Evolutionary conservation across 2,797 vertebrate genomes (phyloP), one percentile per base, ranked within the genome.

Genomic region (Lepilemur ruficaudatus): DNA sequence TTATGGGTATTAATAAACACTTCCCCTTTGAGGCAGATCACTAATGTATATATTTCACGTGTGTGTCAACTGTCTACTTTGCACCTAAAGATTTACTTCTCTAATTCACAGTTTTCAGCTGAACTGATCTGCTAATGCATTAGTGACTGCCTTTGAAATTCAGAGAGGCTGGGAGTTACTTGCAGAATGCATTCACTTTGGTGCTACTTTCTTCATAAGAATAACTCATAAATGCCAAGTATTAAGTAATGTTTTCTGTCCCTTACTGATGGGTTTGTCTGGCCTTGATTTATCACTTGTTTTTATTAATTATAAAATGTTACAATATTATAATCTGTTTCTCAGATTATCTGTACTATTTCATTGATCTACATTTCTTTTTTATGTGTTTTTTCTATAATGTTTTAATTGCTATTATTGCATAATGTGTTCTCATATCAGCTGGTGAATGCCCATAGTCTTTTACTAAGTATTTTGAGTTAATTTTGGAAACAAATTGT

Each of bases 401-500:
- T 82, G 30, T 90, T 89, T 87, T 84, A 48, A 20, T 89, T 94
- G 41, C 35, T 92, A 5, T 59, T 93, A 69, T 72, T 69, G 72
- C 17, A 79, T 88, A 48, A 41, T 76, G 0, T 57, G 2, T 38
- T 79, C 63, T 84, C 23, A 20, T 81, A 38, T 88, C 41, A 70
- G 30, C 9, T 83, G 35, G 8, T 89, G 78, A 93, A 43, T 92
- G 43, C 17, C 14, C 12, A 20, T 84, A 67, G 43, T 63, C 30
- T 83, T 88, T 90, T 78, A 8, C 46, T 88, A 65, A 94, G 50
- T 88, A 73, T 72, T 79, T 94, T 92, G 2, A 93, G 14, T 95
- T 87, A 46, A 52, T 86, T 93, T 55, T 5, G 48, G 12, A 7
- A 95, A 72, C 10, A 72, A 50, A 82, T 76, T 73, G n/a, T 91